Base-by-base conservation (phyloP, 2,113 vertebrate species). In the Megaceryle maxima region DNA sequence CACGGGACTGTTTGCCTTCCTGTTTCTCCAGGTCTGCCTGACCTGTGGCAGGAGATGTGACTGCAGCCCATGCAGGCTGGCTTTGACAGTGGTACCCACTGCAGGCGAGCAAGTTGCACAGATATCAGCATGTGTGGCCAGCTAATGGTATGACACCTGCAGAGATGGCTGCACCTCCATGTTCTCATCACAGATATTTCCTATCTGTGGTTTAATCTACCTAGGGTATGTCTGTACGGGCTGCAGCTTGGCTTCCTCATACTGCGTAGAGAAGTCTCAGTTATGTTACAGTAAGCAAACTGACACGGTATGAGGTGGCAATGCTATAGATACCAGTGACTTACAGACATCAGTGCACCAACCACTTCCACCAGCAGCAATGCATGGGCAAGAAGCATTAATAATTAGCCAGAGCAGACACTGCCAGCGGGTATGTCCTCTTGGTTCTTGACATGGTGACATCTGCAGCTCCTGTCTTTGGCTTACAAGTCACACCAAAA, bases 131-230 rank as follows among this genome's bases (percentile, higher is more conserved):
- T 2, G 4, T 9, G 81, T 14, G n/a, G 60, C 26, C 72, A 68
- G n/a, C 51, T 44, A 29, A 43, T 0, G 2, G 51, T 10, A n/a
- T 2, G 11, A 70, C 64, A 57, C 44, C 60, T 20, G 33, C 0
- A 0, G 55, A 48, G 35, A 12, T 2, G 1, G 43, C 41, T 26
- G 31, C 0, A 1, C 19, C 70, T 88, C 53, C 0, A 0, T 3
- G 3, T 56, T 86, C 72, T 76, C 5, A 0, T 60, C 4, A 1
- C 53, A 70, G 64, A 2, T 20, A 55, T 29, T 50, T 87, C 80
- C 76, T 88, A 9, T 44, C 76, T 81, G 68, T 70, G 44, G 44
- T 53, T 87, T 70, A 15, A 62, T 41, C 72, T 80, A 3, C 28
- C 46, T 24, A 26, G 16, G 5, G 18, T 20, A 44, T 0, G 1